Conservation (phyloP, 2,888 invertebrate species). For the Epicampocera succincta region DNA sequence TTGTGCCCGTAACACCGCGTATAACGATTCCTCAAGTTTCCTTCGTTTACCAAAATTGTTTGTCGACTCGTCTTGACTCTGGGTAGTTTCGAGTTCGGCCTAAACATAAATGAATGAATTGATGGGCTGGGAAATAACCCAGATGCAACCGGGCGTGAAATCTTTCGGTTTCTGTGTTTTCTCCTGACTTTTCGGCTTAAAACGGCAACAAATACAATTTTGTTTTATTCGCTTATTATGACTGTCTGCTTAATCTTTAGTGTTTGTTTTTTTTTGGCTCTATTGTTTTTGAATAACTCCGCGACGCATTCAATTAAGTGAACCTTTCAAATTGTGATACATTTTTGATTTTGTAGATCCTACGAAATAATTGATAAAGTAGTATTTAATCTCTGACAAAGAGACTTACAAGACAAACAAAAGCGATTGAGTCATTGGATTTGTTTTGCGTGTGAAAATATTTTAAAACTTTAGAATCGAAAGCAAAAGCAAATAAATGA, state of each 20-base stretch:
- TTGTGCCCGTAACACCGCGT: slow-evolving; percentile 1
- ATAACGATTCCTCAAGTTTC: not conserved
- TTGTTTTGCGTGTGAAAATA: slow-evolving; percentile 5
- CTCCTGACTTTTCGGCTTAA: slow-evolving; percentile 23
- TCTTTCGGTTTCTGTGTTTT: slow-evolving; percentile 58
- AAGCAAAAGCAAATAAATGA: no score
- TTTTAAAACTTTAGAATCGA: not conserved
- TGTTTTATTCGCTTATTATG: slow-evolving; percentile 45
- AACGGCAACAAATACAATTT: slow-evolving; percentile 31
- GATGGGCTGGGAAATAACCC: slow-evolving; percentile 38
- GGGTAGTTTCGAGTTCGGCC: slow-evolving; percentile 1
- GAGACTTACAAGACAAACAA: not conserved
- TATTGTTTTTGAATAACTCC: slow-evolving; percentile 21
- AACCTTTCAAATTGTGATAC: slow-evolving; percentile 47
- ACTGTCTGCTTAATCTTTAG: slow-evolving; percentile 63
- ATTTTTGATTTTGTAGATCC: slow-evolving; percentile 25
- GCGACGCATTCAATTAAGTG: slow-evolving; percentile 44
- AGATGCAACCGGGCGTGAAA: slow-evolving; percentile 68
- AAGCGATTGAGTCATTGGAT: slow-evolving; percentile 20
- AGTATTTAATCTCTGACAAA: slow-evolving; percentile 39
- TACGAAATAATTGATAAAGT: slow-evolving; percentile 43
- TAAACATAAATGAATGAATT: not conserved
- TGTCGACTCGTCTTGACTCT: not conserved
- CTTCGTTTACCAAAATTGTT: not conserved
- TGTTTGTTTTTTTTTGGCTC: slow-evolving; percentile 42